Conservation (phyloP, 2,113 vertebrate species). For the Asarcornis scutulata region DNA sequence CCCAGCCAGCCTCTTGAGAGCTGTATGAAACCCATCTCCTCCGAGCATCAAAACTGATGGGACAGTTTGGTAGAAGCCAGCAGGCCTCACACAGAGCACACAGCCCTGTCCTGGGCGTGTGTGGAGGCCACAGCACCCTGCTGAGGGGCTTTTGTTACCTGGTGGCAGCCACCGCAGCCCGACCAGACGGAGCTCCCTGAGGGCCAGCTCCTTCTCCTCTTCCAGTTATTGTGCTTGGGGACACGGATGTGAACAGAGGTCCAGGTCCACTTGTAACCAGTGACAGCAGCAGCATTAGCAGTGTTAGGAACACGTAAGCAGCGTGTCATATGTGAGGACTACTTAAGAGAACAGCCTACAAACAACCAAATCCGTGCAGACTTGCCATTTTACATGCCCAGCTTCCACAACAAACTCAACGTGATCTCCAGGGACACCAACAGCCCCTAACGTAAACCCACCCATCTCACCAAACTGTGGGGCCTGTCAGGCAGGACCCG, state of each 20-base stretch:
- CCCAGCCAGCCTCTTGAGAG: background rate
- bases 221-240: accelerated
- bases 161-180: background rate
- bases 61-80: background rate
- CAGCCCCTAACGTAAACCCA: background rate
- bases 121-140: background rate
- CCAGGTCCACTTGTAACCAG: background rate
- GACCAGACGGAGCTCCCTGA: background rate
- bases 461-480: background rate
- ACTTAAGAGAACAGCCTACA: background rate
- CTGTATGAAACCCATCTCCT: background rate
- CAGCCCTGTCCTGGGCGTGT: accelerated
- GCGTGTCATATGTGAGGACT: background rate
- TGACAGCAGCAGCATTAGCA: background rate
- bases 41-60: background rate
- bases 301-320: background rate
- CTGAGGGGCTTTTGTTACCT: background rate
- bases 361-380: background rate
- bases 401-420: background rate
- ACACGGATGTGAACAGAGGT: background rate
- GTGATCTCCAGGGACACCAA: background rate
- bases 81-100: background rate
- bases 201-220: background rate
- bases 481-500: background rate
- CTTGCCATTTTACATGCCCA: background rate